Conservation (phyloP, 2,797 vertebrate genomes). For the Cossypha caffra region DNA sequence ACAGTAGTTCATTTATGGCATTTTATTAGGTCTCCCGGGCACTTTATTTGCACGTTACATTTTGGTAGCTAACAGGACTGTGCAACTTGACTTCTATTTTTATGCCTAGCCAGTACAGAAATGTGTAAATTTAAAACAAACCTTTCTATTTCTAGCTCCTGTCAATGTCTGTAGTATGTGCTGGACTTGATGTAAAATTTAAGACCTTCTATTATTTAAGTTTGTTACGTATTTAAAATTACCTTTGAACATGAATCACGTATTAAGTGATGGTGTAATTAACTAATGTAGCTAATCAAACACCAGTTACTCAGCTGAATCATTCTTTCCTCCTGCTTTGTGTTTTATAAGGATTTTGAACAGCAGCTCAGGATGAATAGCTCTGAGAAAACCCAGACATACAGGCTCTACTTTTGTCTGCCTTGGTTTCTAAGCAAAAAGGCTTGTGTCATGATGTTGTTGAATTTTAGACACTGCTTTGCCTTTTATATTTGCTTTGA, state of each 20-base stretch:
- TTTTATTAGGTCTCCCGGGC: constrained; percentile 71
- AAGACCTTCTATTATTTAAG: neutral
- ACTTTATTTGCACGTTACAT: constrained; percentile 66
- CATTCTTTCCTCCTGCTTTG: constrained; percentile 24
- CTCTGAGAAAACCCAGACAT: constrained; percentile 14
- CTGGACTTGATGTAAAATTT: neutral
- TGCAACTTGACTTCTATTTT: constrained; percentile 66
- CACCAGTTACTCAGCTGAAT: neutral
- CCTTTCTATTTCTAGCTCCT: constrained; percentile 46
- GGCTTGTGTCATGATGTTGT: neutral
- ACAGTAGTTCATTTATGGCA: constrained; percentile 65
- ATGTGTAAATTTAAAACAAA: constrained; percentile 54
- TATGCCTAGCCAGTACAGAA: constrained; percentile 39
- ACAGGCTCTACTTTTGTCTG: constrained; percentile 2
- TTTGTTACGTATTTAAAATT: neutral
- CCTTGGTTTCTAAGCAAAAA: neutral
- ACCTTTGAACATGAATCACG: neutral
- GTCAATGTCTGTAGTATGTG: constrained; percentile 22
- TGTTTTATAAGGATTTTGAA: constrained; percentile 9
- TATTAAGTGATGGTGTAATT: constrained; percentile 6
- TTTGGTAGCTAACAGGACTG: constrained; percentile 54
- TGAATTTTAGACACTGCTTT: neutral
- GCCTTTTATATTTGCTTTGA: neutral
- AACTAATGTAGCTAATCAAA: constrained; percentile 5
- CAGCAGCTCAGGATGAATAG: neutral